phyloP scores from a whole-genome alignment of 2,113 vertebrate genomes.

The Tachysurus vachellii region DNA sequence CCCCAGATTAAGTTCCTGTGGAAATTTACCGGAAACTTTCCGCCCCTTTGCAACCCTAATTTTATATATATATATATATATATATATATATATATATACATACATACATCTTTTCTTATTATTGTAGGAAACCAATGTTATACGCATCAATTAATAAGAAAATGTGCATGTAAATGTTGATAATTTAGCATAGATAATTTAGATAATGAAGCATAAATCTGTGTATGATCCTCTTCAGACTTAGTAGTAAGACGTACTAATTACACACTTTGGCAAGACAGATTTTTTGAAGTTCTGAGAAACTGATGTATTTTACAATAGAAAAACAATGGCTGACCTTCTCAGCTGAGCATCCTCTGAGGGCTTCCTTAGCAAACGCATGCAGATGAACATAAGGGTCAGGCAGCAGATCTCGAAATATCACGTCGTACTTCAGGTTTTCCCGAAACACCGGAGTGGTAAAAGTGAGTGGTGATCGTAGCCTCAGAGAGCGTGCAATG shows the following conservation, averaged over 20 bases:
- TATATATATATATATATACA: no score
- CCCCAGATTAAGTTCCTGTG: no score
- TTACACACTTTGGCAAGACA: neutral
- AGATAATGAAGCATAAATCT: neutral
- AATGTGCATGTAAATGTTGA: neutral
- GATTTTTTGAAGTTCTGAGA: neutral
- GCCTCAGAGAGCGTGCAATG: slow-evolving; percentile 74
- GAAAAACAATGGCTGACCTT: slow-evolving; percentile 39
- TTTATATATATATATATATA: no score
- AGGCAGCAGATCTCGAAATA: slow-evolving; percentile 85
- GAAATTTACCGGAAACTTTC: no score
- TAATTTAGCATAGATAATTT: neutral
- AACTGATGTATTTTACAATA: neutral
- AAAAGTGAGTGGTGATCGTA: slow-evolving; percentile 80
- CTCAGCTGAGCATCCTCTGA: slow-evolving; percentile 56
- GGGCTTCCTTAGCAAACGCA: slow-evolving; percentile 83
- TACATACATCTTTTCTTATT: neutral
- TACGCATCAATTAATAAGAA: neutral
- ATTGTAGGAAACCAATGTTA: neutral
- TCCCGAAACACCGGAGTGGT: slow-evolving; percentile 87
- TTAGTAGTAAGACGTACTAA: neutral
- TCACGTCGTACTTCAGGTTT: slow-evolving; percentile 92
- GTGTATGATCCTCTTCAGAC: neutral
- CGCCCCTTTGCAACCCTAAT: no score
- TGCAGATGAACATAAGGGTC: slow-evolving; percentile 81